phyloP scores from a whole-genome alignment of 2,888 invertebrate species.

The Neria commutata region DNA sequence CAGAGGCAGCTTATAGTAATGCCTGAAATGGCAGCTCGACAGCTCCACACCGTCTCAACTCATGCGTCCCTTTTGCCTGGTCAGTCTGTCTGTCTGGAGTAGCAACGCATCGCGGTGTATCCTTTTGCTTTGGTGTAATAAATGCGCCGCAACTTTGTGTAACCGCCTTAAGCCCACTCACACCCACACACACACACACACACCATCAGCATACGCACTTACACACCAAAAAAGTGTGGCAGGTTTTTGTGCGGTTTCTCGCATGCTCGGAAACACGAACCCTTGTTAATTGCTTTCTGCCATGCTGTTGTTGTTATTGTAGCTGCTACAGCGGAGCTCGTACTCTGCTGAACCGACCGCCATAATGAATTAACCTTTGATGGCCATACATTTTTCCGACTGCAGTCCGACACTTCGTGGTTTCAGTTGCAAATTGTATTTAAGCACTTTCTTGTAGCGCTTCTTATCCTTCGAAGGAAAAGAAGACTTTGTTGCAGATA shows the following conservation, averaged over 20 bases:
- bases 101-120: neutral
- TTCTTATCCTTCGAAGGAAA: no score
- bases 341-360: no score
- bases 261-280: no score
- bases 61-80: neutral
- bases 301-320: neutral
- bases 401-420: no score
- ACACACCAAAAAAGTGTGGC: no score
- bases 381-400: no score
- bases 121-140: neutral
- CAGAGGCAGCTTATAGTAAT: neutral
- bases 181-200: no score
- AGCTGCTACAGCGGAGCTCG: neutral
- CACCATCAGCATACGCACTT: neutral
- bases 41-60: neutral
- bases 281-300: neutral
- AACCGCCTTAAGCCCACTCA: no score
- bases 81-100: no score
- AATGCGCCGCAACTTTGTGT: neutral
- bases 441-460: no score
- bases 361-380: conserved; percentile 41
- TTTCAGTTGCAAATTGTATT: no score
- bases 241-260: conserved; percentile 27
- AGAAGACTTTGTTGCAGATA: no score
- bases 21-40: neutral